phyloP scores from a whole-genome alignment of 2,113 vertebrate genomes.

The Lasiurus cinereus region DNA sequence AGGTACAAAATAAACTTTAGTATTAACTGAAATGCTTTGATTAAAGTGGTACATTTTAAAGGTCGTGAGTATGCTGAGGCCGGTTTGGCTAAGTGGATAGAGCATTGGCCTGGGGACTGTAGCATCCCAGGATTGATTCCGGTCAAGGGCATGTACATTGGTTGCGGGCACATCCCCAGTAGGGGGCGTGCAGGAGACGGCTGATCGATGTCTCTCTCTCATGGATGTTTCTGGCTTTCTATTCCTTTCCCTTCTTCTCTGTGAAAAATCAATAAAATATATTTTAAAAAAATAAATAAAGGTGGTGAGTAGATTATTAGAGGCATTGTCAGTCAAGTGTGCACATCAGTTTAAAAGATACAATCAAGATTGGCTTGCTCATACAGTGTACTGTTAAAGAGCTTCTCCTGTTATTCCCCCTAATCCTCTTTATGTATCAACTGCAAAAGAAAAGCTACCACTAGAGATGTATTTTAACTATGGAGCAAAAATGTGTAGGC shows the following conservation, averaged over 20 bases:
- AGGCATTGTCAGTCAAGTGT: neutral
- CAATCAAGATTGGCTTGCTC: neutral
- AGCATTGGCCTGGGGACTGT: too few species aligned
- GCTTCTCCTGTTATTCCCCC: neutral
- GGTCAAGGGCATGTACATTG: too few species aligned
- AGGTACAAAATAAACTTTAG: neutral
- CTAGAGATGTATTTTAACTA: conserved; percentile 16
- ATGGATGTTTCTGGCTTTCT: too few species aligned
- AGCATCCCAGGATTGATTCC: too few species aligned
- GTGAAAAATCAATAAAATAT: too few species aligned
- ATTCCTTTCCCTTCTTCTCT: too few species aligned
- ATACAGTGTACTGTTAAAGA: neutral
- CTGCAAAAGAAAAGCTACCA: conserved; percentile 16
- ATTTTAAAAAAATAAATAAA: too few species aligned
- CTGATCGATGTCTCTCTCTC: too few species aligned
- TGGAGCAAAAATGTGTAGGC: neutral
- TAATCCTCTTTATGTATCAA: neutral
- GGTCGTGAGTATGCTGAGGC: neutral
- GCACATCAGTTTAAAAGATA: neutral
- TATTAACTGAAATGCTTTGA: conserved; percentile 27
- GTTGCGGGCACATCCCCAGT: too few species aligned
- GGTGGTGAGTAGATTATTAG: neutral
- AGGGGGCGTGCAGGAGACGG: too few species aligned
- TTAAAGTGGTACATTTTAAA: neutral
- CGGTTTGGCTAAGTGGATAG: too few species aligned